Base-by-base conservation (phyloP, 1,140 invertebrate genomes). In the Littorina saxatilis region DNA sequence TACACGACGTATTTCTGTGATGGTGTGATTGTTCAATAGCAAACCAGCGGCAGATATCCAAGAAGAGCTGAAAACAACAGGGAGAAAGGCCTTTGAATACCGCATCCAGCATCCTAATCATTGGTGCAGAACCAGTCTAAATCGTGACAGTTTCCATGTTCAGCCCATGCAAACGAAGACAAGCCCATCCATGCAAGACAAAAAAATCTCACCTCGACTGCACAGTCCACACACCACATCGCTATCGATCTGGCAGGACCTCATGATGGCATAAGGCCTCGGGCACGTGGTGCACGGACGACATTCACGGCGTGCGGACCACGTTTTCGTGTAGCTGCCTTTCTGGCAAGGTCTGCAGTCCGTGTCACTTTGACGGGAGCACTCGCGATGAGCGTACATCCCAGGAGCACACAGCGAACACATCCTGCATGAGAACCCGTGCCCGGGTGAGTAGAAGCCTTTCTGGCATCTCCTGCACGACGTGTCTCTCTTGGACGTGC, bases 401-500 rank as follows among this genome's bases (percentile, higher is more conserved):
- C 76, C 76, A 55, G 76, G 76, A 0, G 76, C 23, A n/a, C 76
- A 78, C 20, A 78, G 58, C 35, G 76, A 78, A 37, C 76, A 78
- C 76, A 43, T 35, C 1, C 76, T 55, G 55, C 76, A 78, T 23
- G 76, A 23, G 58, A 78, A 78, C 37, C 76, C 76, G 37, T 40
- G 35, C 2, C 76, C 76, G 32, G 76, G 76, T 0, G 76, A 78
- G 76, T 78, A 63, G 27, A 39, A 78, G 35, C 76, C 76, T 23
- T 39, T 2, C 13, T 17, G 0, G n/a, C 76, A 78, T 39, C 15
- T 63, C 15, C 29, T 61, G 55, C 76, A 78, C 39, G 35, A n/a
- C 2, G 55, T 78, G 76, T 78, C 55, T 15, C 39, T 27, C 58
- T 78, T 78, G 37, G 52, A 63, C 55, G 55, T 63, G 76, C 76